Percentiles rank a stretch among this genome's conserved stretches.
Evolutionary conservation across 2,113 vertebrate species (phyloP).

Genomic region (Sinocyclocheilus grahami): DNA sequence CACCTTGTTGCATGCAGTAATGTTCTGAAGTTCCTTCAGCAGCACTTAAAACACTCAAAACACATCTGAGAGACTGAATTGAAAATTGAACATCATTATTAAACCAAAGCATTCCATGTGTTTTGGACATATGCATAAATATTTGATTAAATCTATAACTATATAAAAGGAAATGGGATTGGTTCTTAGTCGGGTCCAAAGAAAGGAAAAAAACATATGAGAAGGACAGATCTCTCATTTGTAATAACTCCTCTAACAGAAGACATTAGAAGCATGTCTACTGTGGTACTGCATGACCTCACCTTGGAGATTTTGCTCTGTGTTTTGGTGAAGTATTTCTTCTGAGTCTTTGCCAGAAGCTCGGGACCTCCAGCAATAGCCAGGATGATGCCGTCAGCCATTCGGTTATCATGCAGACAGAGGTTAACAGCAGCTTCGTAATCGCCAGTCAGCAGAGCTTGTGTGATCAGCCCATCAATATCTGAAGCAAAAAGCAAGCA

Average conservation of each 20-base stretch:
- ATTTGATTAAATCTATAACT: background rate
- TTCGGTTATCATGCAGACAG: slow-evolving; percentile 92
- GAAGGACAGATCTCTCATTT: background rate
- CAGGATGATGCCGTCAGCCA: slow-evolving; percentile 95
- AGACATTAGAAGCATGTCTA: no score
- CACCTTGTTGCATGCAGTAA: no score
- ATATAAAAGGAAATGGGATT: background rate
- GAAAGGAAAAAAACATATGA: no score
- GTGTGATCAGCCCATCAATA: slow-evolving; percentile 93
- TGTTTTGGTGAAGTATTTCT: slow-evolving; percentile 88
- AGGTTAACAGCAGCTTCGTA: slow-evolving; percentile 92
- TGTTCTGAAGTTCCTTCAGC: background rate
- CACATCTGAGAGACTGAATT: no score
- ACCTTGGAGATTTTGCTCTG: slow-evolving; percentile 94
- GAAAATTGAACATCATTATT: no score
- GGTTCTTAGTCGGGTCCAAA: background rate
- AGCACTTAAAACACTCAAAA: no score
- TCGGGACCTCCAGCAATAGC: slow-evolving; percentile 92
- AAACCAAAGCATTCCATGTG: background rate
- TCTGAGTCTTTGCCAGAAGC: slow-evolving; percentile 88
- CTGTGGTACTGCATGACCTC: slow-evolving; percentile 18
- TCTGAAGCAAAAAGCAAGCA: slow-evolving; percentile 69
- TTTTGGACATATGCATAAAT: background rate
- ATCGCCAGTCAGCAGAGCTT: slow-evolving; percentile 90
- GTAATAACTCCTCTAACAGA: background rate